Base-by-base conservation (phyloP, 2,113 vertebrate genomes). In the Pelobates fuscus region DNA sequence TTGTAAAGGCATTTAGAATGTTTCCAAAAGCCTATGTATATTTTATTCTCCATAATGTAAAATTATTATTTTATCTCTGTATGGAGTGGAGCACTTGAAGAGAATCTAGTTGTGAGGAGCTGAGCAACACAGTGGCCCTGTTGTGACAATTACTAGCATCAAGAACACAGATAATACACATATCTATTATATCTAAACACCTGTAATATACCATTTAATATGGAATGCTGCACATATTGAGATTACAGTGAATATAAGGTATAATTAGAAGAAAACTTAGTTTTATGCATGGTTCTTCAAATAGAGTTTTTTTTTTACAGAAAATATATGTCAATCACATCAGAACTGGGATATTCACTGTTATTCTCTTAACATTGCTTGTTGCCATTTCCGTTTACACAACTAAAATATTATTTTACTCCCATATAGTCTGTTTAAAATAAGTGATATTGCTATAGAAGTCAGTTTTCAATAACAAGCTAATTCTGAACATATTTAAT, bases 121-220 rank as follows among this genome's bases (percentile, higher is more conserved):
- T 73, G 29, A 73, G 71, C 64, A 65, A 65, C 71, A 73, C 46
- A 64, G 61, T 49, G 49, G 71, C 71, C 32, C 71, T 73, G 71
- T 64, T 73, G 71, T 64, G 71, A 73, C 71, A 73, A 73, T 73
- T 73, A 73, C 71, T 73, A 65, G 44, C 71, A 73, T 73, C 10
- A 25, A 44, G 24, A 73, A 55, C 71, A 73, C 59, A 64, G 71
- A 73, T 73, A 73, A 57, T 60, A 62, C 71, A 73, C 71, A 55
- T 73, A 65, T 73, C 63, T 65, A 73, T 73, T 73, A 73, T 55
- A 24, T 64, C 54, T 4, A 21, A 57, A 59, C 30, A 64, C 61
- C 62, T 73, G 61, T 73, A 73, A 54, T 64, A 64, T 73, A 65
- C 59, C 61, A 65, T 64, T 73, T 73, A 73, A 60, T 55, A 37